A percentile compares a stretch with the other conserved stretches of the same genome.
phyloP scores from a whole-genome alignment of 2,113 vertebrate species.

The Grantiella picta region DNA sequence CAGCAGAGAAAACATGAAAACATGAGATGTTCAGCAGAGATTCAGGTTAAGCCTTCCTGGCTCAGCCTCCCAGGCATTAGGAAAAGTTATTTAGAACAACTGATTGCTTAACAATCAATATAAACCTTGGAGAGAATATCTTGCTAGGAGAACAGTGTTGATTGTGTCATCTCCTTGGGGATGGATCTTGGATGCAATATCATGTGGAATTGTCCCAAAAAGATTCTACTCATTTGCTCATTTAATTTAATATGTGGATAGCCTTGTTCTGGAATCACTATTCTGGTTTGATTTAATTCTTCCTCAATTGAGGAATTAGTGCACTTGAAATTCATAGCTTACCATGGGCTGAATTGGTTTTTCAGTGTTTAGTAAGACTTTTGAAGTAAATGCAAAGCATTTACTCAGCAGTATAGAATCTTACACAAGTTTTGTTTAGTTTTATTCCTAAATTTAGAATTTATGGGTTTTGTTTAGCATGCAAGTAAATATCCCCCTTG shows the following conservation, averaged over 20 bases:
- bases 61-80: background rate
- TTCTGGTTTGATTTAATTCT: background rate
- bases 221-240: background rate
- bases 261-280: background rate
- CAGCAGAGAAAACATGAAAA: background rate
- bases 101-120: background rate
- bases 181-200: background rate
- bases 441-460: background rate
- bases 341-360: background rate
- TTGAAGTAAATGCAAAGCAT: background rate
- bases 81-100: background rate
- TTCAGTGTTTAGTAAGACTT: background rate
- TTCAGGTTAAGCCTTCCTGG: background rate
- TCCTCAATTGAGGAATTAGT: background rate
- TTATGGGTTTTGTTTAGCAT: background rate
- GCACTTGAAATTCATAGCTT: background rate
- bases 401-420: background rate
- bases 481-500: background rate
- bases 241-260: background rate
- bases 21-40: background rate
- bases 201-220: background rate
- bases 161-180: slow-evolving; percentile 11
- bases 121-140: background rate
- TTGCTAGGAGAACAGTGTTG: background rate
- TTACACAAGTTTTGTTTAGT: background rate